phyloP scores from a whole-genome alignment of 2,113 vertebrate species.

The Artemisiospiza belli region DNA sequence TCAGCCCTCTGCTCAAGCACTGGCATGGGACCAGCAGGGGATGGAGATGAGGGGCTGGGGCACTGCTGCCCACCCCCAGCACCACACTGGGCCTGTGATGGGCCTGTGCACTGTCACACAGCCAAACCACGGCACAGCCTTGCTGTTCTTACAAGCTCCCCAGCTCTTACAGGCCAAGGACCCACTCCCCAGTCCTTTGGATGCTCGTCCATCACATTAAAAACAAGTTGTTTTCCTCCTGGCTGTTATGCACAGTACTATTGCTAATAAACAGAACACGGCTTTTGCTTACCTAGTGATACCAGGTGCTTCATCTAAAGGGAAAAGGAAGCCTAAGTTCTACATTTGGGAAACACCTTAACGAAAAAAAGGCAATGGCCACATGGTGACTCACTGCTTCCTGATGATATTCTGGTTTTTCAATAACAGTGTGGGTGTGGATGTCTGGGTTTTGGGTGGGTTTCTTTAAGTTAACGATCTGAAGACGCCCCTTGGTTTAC shows the following conservation, averaged over 20 bases:
- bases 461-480: conserved; percentile 44
- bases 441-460: neutral
- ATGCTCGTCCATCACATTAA: neutral
- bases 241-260: neutral
- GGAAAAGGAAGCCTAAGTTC: neutral
- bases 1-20: neutral
- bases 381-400: conserved; percentile 1
- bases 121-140: neutral
- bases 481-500: neutral
- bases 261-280: accelerated
- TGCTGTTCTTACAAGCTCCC: neutral
- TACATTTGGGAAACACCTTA: neutral
- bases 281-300: neutral
- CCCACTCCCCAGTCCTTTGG: neutral
- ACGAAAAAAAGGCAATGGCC: neutral
- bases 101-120: accelerated
- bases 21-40: accelerated
- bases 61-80: neutral
- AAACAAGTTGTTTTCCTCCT: neutral
- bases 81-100: accelerated
- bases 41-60: neutral
- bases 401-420: conserved; percentile 30
- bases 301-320: neutral
- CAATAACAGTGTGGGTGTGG: conserved; percentile 52
- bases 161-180: neutral